Evolutionary conservation across 2,113 vertebrate genomes (phyloP), one percentile per base, ranked within the genome.

Genomic region (Ifrita kowaldi): DNA sequence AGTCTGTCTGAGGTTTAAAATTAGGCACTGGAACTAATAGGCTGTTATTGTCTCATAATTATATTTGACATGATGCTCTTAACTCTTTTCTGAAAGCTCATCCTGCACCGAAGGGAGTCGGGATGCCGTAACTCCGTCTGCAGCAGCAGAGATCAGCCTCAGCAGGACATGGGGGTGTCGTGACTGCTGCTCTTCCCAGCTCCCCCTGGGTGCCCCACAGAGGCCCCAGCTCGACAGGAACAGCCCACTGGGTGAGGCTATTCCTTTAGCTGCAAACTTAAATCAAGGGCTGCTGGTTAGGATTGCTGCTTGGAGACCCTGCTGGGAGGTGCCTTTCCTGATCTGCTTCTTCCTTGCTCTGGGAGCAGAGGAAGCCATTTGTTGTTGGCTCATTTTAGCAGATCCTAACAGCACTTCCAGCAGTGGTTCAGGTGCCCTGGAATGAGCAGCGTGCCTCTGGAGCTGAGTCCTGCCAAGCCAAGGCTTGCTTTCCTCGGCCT

Each of bases 1-100:
- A 94, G 89, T 60, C 76, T 90, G 88, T 87, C 87, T 93, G 89
- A 83, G 88, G 90, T 95, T 96, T 97, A 96, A 97, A 97, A 97
- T 97, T 97, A 97, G 94, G 90, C 94, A 87, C 86, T 93, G 94
- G 93, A 97, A 96, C 96, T 96, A 97, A 97, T 96, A 88, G 86
- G 85, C 88, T 94, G 90, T 90, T 97, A 96, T 97, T 97, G 97
- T 97, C 93, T 97, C 84, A 59, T 97, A 97, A 97, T 97, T 95
- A 94, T 93, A 87, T 93, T 92, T 97, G 94, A 97, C 93, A 91
- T 67, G 92, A 97, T 88, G 94, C 93, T 93, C 68, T 92, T 74
- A 95, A 95, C 68, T 93, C 56, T 94, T 85, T 85, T 78, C 90
- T 78, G 69, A 81, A 87, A 44, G 47, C 49, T 27, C 53, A 28